A percentile compares a stretch with the other conserved stretches of the same genome.
phyloP scores from a whole-genome alignment of 2,888 invertebrate species.

The Netelia melanura region DNA sequence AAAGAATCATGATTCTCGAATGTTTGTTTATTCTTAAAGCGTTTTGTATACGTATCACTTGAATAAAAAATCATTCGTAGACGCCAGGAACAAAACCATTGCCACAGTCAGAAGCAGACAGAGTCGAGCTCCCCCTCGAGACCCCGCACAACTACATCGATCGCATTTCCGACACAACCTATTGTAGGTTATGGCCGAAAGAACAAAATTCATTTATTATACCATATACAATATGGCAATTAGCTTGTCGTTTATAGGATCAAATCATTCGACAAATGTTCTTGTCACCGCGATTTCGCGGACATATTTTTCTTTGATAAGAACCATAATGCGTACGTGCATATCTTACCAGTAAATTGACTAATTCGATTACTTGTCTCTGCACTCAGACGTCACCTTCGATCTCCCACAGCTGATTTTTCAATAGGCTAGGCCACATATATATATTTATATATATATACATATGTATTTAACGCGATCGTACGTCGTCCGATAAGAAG shows the following conservation, averaged over 20 bases:
- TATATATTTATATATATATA: slow-evolving; percentile 15
- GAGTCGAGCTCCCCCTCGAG: background rate
- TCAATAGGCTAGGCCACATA: slow-evolving; percentile 2
- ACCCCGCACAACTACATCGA: background rate
- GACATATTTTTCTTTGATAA: background rate
- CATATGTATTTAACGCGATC: slow-evolving; percentile 10
- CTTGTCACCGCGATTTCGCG: background rate
- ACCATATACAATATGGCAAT: background rate
- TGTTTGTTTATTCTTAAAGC: background rate
- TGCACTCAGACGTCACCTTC: slow-evolving; percentile 57
- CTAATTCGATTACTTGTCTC: slow-evolving; percentile 49
- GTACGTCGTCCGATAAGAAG: background rate
- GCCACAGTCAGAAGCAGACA: background rate
- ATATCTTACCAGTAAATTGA: slow-evolving; percentile 49
- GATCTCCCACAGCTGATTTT: slow-evolving; percentile 65
- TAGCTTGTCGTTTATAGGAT: background rate
- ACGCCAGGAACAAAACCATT: background rate
- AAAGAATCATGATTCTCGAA: background rate
- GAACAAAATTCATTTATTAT: slow-evolving; percentile 19
- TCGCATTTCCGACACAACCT: background rate
- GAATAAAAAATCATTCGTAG: slow-evolving; percentile 4
- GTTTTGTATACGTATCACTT: background rate
- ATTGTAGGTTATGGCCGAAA: background rate
- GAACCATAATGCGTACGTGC: background rate
- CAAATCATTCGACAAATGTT: background rate